Evolutionary conservation across 1,140 invertebrate genomes (phyloP).

Genomic region (Oppia nitens): DNA sequence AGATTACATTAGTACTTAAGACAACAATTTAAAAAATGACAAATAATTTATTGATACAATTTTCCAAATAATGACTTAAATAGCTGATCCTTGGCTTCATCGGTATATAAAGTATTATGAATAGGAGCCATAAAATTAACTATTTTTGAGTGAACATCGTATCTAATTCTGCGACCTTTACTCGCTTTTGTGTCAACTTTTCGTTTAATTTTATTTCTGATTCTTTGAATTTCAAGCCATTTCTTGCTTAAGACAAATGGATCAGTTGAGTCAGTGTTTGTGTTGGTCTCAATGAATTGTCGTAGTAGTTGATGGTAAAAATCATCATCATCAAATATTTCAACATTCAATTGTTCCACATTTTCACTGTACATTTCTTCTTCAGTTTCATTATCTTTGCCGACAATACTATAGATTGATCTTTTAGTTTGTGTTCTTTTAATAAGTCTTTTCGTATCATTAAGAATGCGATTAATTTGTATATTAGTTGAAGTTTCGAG

Average conservation of each 20-base stretch:
- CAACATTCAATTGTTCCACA: constrained; percentile 47
- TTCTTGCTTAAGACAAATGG: constrained; percentile 41
- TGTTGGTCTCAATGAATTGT: constrained; percentile 80
- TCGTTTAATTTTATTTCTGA: constrained; percentile 71
- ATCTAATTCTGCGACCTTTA: constrained; percentile 75
- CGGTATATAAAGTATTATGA: constrained; percentile 46
- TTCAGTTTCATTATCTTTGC: constrained; percentile 27
- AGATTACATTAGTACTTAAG: not conserved
- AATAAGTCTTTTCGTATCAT: constrained; percentile 53
- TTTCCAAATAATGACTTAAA: constrained; percentile 61
- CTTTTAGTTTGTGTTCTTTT: constrained; percentile 62
- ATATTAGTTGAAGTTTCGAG: constrained; percentile 57
- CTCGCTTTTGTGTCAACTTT: constrained; percentile 78
- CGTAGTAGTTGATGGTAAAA: constrained; percentile 85
- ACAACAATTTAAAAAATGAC: not conserved
- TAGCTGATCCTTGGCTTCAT: constrained; percentile 59
- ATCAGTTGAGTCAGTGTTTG: constrained; percentile 51
- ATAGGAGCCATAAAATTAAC: constrained; percentile 85
- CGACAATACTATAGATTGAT: constrained; percentile 51
- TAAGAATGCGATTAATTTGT: constrained; percentile 68
- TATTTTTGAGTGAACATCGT: constrained; percentile 71
- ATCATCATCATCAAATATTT: constrained; percentile 92
- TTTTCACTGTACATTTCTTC: constrained; percentile 20
- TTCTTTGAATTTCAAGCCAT: constrained; percentile 75
- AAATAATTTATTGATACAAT: not conserved